A percentile compares a stretch with the other conserved stretches of the same genome.
phyloP scores from a whole-genome alignment of 2,888 invertebrate species.

The Chymomyza amoena region DNA sequence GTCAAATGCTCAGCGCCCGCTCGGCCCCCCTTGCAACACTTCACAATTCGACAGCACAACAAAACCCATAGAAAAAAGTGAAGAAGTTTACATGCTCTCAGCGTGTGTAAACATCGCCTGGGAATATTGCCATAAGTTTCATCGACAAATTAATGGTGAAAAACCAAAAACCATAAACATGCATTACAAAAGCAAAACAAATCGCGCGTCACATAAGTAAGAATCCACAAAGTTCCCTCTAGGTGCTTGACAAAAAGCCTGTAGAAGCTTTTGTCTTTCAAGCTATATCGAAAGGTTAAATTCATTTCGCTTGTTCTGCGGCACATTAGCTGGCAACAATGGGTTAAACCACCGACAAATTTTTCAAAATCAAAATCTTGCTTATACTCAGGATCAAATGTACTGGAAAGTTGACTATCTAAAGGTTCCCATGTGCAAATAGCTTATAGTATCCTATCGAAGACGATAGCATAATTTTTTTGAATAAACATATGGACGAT shows the following conservation, averaged over 20 bases:
- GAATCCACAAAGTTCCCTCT: background rate
- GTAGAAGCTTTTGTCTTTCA: background rate
- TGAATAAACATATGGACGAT: too few relatives aligned
- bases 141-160: slow-evolving; percentile 71
- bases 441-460: too few relatives aligned
- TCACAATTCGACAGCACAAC: background rate
- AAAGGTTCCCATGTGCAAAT: too few relatives aligned
- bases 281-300: background rate
- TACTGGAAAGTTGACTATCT: too few relatives aligned
- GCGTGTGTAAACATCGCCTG: slow-evolving; percentile 64
- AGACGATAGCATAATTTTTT: too few relatives aligned
- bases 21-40: slow-evolving; percentile 46
- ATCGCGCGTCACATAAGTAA: slow-evolving; percentile 26
- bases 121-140: slow-evolving; percentile 71
- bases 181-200: slow-evolving; percentile 71
- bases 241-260: background rate
- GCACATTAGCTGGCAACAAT: slow-evolving; percentile 4
- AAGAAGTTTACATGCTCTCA: slow-evolving; percentile 34
- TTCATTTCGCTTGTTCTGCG: background rate
- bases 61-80: background rate
- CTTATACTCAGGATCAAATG: too few relatives aligned
- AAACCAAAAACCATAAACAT: slow-evolving; percentile 61
- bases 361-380: background rate
- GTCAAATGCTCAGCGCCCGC: slow-evolving; percentile 53
- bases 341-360: background rate